Base-by-base conservation (phyloP, 2,113 vertebrate species). In the Crotalus horridus region DNA sequence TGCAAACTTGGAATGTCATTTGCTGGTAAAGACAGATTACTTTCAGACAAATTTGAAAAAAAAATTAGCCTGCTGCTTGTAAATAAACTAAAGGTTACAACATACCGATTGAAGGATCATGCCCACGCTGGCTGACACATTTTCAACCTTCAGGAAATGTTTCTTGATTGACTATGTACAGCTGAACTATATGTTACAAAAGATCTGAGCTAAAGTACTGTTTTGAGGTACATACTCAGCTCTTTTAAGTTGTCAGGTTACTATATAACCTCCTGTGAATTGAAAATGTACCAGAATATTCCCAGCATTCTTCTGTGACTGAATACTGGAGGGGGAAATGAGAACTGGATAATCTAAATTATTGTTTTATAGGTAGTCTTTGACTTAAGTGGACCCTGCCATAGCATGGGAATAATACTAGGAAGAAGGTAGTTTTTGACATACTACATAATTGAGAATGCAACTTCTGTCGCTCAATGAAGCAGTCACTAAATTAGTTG, bases 21-120 rank as follows among this genome's bases (percentile, higher is more conserved):
- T 94, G 87, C 89, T 90, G 21, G 0, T 3, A n/a, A 58, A 54
- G 91, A 90, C 87, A 87, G 33, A 74, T 17, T 39, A 56, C 90
- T 95, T 95, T 94, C 93, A 96, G 95, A 74, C 69, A 54, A n/a
- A 59, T 43, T 85, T 61, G 20, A 20, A 56, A 93, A 90, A 33
- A 91, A 33, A 90, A 48, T 20, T 58, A 89, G 8, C 92, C 6
- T 43, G 13, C 33, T 56, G n/a, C 24, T 74, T n/a, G 5, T 21
- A 46, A 81, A 20, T 48, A 56, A 69, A 46, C 39, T 10, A 56
- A 33, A 86, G 23, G 53, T 24, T 4, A 29, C 85, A n/a, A 29
- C 56, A 23, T 61, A 51, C 46, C 33, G 54, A 21, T 48, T 87
- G 46, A 33, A 33, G 24, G 48, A n/a, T 33, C 0, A 17, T 91